Conservation (phyloP, 1,140 invertebrate species). For the Anadara kagoshimensis region DNA sequence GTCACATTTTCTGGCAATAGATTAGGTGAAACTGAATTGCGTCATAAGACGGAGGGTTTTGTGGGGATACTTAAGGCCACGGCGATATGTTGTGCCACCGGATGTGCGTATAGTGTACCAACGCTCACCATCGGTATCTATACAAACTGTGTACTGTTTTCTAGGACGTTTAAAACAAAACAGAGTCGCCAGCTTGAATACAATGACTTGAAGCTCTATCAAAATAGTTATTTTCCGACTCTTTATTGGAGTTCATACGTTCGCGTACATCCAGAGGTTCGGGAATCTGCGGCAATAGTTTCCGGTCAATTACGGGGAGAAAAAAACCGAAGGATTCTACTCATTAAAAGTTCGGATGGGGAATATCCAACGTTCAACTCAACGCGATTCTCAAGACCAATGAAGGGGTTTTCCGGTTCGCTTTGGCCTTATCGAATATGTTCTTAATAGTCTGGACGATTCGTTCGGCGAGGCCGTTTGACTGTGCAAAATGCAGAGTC, state of each 20-base stretch:
- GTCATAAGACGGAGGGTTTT: too few species aligned
- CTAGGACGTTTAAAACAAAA: not conserved
- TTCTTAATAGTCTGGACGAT: conserved; percentile 45
- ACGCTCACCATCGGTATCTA: not conserved
- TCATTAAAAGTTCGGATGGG: conserved; percentile 32
- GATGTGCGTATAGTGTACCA: too few species aligned
- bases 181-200: not conserved
- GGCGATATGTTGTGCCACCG: too few species aligned
- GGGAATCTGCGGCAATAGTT: not conserved
- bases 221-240: not conserved
- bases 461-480: conserved; percentile 46
- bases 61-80: too few species aligned
- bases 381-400: conserved; percentile 39
- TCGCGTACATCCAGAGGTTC: not conserved
- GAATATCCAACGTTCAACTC: conserved; percentile 22
- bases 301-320: not conserved
- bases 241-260: not conserved
- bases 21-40: too few species aligned
- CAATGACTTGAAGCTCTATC: conserved; percentile 3
- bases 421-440: conserved; percentile 29
- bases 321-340: not conserved
- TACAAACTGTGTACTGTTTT: not conserved
- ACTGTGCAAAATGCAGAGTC: conserved; percentile 42
- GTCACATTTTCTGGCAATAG: too few species aligned
- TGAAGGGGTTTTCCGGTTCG: conserved; percentile 38